Percentiles rank a stretch among this genome's conserved stretches.
phyloP scores from a whole-genome alignment of 1,140 invertebrate species.

The Macrocentrus cingulum region DNA sequence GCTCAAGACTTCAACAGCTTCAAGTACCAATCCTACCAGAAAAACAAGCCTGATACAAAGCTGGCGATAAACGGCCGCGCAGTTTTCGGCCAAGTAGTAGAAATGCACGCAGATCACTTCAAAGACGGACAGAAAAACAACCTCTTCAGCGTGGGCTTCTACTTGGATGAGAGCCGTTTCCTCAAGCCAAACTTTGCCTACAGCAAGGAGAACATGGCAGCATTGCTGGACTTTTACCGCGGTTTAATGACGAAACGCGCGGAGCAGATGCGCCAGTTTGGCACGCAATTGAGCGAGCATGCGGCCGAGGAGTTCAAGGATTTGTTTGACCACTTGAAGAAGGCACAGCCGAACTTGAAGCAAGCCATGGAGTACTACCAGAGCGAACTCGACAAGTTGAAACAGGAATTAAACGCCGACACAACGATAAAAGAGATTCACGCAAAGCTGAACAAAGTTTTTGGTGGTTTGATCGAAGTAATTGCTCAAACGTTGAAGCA shows the following conservation, averaged over 20 bases:
- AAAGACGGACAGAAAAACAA: slow-evolving; percentile 63
- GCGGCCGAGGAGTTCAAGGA: slow-evolving; percentile 44
- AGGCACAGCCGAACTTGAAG: slow-evolving; percentile 64
- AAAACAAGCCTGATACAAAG: slow-evolving; percentile 61
- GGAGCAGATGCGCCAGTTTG: slow-evolving; percentile 51
- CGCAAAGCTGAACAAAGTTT: slow-evolving; percentile 61
- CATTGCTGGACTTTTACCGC: slow-evolving; percentile 34
- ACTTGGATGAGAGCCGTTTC: slow-evolving; percentile 68
- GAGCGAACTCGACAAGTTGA: slow-evolving; percentile 63
- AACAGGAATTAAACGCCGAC: slow-evolving; percentile 68
- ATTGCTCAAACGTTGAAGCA: slow-evolving; percentile 53
- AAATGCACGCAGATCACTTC: slow-evolving; percentile 62
- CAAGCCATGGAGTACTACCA: slow-evolving; percentile 63
- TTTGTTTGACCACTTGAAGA: slow-evolving; percentile 58
- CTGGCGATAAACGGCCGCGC: slow-evolving; percentile 61
- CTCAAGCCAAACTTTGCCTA: slow-evolving; percentile 67
- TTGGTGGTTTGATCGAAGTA: slow-evolving; percentile 49
- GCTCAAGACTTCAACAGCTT: slow-evolving; percentile 62
- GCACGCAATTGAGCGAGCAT: slow-evolving; percentile 51
- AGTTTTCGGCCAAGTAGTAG: slow-evolving; percentile 66
- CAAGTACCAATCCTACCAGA: slow-evolving; percentile 56
- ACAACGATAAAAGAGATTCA: slow-evolving; percentile 67
- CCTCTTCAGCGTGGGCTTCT: slow-evolving; percentile 63
- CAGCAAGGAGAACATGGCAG: slow-evolving; percentile 65
- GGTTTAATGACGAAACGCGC: slow-evolving; percentile 30